A percentile compares a stretch with the other conserved stretches of the same genome.
Conservation (phyloP, 2,888 invertebrate genomes). For the Eumacrocentrus americanus region DNA sequence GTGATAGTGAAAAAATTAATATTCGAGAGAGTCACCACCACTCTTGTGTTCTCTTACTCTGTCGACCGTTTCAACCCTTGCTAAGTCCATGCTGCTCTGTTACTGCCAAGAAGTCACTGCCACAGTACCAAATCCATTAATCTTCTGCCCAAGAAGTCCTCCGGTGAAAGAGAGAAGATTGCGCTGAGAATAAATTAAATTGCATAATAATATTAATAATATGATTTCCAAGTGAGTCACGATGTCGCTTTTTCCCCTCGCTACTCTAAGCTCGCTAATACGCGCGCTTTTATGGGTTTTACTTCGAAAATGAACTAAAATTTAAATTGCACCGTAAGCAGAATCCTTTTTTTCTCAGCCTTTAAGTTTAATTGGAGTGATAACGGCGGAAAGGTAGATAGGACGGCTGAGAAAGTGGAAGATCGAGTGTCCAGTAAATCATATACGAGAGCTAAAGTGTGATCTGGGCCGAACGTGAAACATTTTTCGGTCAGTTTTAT, state of each 20-base stretch:
- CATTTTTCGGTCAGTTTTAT: constrained; percentile 44
- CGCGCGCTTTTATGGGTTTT: not conserved
- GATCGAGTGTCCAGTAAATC: constrained; percentile 22
- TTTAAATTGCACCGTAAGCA: not conserved
- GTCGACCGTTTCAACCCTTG: not conserved
- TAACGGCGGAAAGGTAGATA: not conserved
- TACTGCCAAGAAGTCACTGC: constrained; percentile 21
- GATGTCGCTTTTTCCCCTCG: too few species aligned
- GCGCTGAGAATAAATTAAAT: constrained; percentile 30
- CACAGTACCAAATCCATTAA: constrained; percentile 36
- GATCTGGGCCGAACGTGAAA: constrained; percentile 37
- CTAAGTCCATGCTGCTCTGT: constrained; percentile 5
- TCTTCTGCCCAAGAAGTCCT: constrained; percentile 27
- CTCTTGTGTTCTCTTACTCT: not conserved
- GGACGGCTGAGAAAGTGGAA: not conserved
- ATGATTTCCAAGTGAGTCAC: constrained; percentile 12
- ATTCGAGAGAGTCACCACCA: constrained; percentile 27
- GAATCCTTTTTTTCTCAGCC: not conserved
- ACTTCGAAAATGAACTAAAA: not conserved
- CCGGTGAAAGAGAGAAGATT: constrained; percentile 17
- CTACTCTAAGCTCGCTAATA: not conserved
- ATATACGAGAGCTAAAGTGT: constrained; percentile 32
- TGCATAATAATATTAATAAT: constrained; percentile 22
- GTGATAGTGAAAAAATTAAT: constrained; percentile 34
- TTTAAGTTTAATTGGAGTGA: constrained; percentile 15